Conservation (phyloP, 2,113 vertebrate genomes). For the Anser cygnoides region DNA sequence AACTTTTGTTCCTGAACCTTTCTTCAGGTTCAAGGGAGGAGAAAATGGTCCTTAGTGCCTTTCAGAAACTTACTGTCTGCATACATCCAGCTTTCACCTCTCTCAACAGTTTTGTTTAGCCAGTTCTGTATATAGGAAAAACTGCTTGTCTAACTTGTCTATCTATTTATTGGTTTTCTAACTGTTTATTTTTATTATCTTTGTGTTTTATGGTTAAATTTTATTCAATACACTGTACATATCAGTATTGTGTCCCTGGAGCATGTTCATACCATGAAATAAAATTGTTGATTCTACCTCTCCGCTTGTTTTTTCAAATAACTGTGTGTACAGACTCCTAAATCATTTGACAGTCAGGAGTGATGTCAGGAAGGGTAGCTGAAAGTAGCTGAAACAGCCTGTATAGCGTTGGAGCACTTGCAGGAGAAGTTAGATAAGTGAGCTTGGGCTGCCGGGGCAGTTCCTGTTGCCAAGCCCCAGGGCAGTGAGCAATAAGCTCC, state of each 20-base stretch:
- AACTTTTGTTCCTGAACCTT: conserved; percentile 43
- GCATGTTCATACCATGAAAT: conserved; percentile 76
- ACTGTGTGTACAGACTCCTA: rapidly evolving
- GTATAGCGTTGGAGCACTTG: rapidly evolving
- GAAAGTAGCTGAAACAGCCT: rapidly evolving
- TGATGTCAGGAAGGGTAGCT: background rate
- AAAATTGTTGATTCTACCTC: conserved; percentile 54
- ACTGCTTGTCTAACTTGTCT: conserved; percentile 22
- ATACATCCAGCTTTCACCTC: conserved; percentile 36
- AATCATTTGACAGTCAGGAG: rapidly evolving
- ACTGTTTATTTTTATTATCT: conserved; percentile 27
- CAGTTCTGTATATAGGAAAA: conserved; percentile 13
- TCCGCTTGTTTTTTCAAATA: background rate
- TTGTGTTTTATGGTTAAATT: conserved; percentile 51
- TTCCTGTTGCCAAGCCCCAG: background rate
- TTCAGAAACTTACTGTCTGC: conserved; percentile 55
- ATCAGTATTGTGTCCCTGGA: conserved; percentile 61
- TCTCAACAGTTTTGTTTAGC: background rate
- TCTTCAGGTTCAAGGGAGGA: conserved; percentile 37
- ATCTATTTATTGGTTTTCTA: conserved; percentile 50
- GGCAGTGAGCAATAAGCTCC: background rate
- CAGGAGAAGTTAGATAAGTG: rapidly evolving
- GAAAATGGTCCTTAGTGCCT: conserved; percentile 72
- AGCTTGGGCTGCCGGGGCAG: too few relatives aligned
- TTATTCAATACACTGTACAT: conserved; percentile 67